Conservation (phyloP, 2,797 vertebrate species). For the Hybognathus amarus region DNA sequence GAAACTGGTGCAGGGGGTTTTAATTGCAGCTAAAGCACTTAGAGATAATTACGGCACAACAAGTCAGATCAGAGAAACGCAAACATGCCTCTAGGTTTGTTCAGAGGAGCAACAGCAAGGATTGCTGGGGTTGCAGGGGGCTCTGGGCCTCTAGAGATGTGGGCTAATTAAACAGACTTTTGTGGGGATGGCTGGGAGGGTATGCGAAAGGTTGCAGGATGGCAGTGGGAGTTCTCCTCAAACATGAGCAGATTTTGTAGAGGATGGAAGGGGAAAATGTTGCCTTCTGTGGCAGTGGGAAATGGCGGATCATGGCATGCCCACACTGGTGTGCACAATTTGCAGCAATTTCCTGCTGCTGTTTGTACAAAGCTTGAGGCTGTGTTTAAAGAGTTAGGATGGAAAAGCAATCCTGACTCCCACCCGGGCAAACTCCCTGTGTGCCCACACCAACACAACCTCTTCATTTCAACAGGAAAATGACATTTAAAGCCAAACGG, state of each 20-base stretch:
- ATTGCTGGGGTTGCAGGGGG: constrained; percentile 45
- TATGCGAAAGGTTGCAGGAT: constrained; percentile 51
- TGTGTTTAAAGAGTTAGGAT: constrained; percentile 58
- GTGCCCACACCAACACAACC: constrained; percentile 43
- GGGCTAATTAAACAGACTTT: constrained; percentile 67
- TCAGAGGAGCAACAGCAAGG: constrained; percentile 54
- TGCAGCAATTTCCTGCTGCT: constrained; percentile 70
- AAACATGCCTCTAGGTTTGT: constrained; percentile 61
- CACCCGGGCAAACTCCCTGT: constrained; percentile 17
- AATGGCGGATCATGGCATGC: constrained; percentile 45
- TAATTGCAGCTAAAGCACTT: constrained; percentile 56
- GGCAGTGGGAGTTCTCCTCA: constrained; percentile 60
- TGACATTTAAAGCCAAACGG: not conserved
- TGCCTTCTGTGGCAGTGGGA: constrained; percentile 42
- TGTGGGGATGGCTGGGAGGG: constrained; percentile 19
- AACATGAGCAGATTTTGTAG: constrained; percentile 43
- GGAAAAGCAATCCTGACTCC: constrained; percentile 58
- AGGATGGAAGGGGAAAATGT: constrained; percentile 50
- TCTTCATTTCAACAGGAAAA: constrained; percentile 29
- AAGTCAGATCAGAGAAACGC: constrained; percentile 71
- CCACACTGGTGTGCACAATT: constrained; percentile 67
- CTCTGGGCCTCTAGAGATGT: constrained; percentile 56
- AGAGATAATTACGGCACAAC: constrained; percentile 64
- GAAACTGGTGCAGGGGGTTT: constrained; percentile 51
- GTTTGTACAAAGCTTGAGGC: constrained; percentile 67